phyloP scores from a whole-genome alignment of 2,888 invertebrate species.

The Morpho deidamia region DNA sequence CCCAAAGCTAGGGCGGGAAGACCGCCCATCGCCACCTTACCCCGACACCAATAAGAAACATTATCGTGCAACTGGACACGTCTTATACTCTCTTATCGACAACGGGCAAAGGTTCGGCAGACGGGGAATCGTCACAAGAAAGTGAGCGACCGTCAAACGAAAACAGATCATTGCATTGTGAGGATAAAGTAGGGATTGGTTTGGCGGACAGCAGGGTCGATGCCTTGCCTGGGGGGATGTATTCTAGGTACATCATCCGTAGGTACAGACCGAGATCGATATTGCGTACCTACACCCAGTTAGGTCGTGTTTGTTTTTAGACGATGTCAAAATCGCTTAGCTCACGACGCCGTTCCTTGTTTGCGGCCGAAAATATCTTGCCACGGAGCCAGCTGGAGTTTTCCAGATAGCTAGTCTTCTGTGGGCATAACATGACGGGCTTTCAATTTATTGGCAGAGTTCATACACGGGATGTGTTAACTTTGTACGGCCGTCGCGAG shows the following conservation, averaged over 20 bases:
- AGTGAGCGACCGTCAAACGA: constrained; percentile 41
- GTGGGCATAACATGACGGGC: constrained; percentile 15
- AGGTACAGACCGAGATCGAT: constrained; percentile 66
- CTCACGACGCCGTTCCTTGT: constrained; percentile 13
- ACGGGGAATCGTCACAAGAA: constrained; percentile 68
- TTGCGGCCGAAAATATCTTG: constrained; percentile 24
- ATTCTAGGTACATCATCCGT: constrained; percentile 66
- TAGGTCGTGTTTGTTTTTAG: constrained; percentile 50
- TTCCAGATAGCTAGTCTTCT: constrained; percentile 19
- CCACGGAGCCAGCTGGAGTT: constrained; percentile 12
- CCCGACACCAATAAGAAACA: constrained; percentile 45
- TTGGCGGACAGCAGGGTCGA: constrained; percentile 43
- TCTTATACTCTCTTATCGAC: constrained; percentile 66
- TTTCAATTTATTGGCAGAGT: constrained; percentile 19
- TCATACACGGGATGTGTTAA: constrained; percentile 9
- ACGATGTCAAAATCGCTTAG: constrained; percentile 30
- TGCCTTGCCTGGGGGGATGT: constrained; percentile 34
- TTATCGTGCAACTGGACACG: constrained; percentile 47
- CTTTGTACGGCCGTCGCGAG: neutral
- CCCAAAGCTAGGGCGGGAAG: constrained; percentile 58
- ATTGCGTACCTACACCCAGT: constrained; percentile 50
- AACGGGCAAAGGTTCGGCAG: constrained; percentile 50
- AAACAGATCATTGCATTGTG: constrained; percentile 44
- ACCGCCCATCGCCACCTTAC: constrained; percentile 46
- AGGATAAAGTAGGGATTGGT: constrained; percentile 33